These are phyloP conservation scores for Acromyrmex echinatior DNA, from an alignment of 1,140 invertebrate genomes.

Conservation along the genomic window DNA sequence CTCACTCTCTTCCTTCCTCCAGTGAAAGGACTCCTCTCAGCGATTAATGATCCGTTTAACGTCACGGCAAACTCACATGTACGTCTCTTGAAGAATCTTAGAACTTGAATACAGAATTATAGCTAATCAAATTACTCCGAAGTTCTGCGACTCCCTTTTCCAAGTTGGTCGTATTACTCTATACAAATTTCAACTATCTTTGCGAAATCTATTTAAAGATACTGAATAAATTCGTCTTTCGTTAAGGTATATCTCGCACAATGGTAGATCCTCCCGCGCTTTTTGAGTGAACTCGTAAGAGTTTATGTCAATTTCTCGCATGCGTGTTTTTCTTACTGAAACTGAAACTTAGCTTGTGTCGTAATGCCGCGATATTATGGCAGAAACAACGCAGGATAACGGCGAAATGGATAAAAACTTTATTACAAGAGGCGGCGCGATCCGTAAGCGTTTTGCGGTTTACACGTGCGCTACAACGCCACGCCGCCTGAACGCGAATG, in stretches of 20 bases:
- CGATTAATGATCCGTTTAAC: conserved; percentile 54
- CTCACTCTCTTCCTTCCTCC: background rate
- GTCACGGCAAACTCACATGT: background rate
- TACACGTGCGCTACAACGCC: conserved; percentile 34
- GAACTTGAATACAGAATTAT: conserved; percentile 10
- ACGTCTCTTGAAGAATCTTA: conserved; percentile 17
- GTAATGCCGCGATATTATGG: conserved; percentile 18
- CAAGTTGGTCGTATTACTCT: background rate
- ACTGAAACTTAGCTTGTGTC: background rate
- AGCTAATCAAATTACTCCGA: background rate
- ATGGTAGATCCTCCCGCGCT: background rate
- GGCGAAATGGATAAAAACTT: conserved; percentile 63
- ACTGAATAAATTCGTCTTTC: background rate
- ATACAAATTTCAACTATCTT: background rate
- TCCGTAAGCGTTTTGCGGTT: conserved; percentile 60
- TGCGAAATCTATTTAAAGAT: background rate
- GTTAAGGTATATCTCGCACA: background rate
- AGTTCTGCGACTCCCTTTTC: background rate
- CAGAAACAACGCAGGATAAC: conserved; percentile 27
- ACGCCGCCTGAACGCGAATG: conserved; percentile 62
- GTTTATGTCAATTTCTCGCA: background rate
- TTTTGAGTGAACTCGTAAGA: background rate
- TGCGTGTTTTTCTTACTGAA: background rate
- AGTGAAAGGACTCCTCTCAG: background rate
- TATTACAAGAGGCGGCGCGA: conserved; percentile 57